phyloP scores from a whole-genome alignment of 2,797 vertebrate species.

The Phrynocephalus vlangalii region DNA sequence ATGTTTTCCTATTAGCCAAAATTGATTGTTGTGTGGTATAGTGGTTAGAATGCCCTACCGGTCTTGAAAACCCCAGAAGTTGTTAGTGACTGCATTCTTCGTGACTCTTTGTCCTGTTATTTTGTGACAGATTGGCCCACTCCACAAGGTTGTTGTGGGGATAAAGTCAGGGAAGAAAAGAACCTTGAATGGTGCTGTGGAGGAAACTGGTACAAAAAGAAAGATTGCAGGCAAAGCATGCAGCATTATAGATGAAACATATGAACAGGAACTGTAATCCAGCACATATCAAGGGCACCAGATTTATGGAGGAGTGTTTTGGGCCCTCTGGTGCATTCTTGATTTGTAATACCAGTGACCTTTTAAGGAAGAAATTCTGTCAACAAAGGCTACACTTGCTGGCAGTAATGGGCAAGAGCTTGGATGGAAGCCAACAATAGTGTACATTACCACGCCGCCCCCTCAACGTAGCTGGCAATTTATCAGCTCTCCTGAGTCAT shows the following conservation, averaged over 20 bases:
- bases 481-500: conserved; percentile 56
- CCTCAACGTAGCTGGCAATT: conserved; percentile 24
- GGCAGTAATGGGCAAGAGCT: conserved; percentile 40
- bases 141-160: neutral
- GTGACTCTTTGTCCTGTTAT: neutral
- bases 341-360: conserved; percentile 47
- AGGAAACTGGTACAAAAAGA: no score
- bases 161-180: neutral
- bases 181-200: neutral
- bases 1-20: neutral
- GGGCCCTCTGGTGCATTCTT: conserved; percentile 47
- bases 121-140: neutral
- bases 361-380: conserved; percentile 40
- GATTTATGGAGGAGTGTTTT: neutral
- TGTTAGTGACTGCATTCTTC: neutral
- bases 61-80: neutral
- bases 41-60: neutral
- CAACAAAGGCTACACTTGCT: conserved; percentile 42
- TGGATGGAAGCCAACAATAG: conserved; percentile 51
- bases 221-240: no score
- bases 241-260: neutral
- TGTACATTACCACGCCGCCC: conserved; percentile 41
- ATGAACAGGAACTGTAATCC: neutral
- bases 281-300: neutral
- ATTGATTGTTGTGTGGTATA: neutral